phyloP scores from a whole-genome alignment of 2,113 vertebrate genomes.

The Lynx canadensis region DNA sequence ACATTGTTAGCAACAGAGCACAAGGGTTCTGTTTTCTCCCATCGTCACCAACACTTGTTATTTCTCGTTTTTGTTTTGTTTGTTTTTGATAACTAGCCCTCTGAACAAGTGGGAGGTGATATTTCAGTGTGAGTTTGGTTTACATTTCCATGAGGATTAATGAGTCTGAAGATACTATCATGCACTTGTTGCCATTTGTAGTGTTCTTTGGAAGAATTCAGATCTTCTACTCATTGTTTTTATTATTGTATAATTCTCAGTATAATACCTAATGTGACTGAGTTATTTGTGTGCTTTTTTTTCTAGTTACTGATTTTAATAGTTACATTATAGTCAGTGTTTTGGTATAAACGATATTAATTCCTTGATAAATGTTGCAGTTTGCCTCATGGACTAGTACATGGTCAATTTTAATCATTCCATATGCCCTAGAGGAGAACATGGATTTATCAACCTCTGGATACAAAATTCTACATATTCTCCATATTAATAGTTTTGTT shows the following conservation, averaged over 20 bases:
- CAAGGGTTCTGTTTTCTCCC: background rate
- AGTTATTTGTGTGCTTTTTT: background rate
- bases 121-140: background rate
- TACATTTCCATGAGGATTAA: background rate
- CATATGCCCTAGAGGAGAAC: background rate
- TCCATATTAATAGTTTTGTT: background rate
- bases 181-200: background rate
- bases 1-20: background rate
- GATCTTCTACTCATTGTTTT: background rate
- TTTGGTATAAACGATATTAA: background rate
- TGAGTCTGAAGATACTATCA: background rate
- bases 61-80: no score
- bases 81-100: background rate
- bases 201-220: background rate
- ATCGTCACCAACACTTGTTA: background rate
- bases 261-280: background rate
- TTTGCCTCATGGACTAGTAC: background rate
- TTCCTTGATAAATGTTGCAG: background rate
- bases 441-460: background rate
- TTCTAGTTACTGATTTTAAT: background rate
- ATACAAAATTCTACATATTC: background rate
- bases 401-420: background rate
- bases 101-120: background rate
- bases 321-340: background rate
- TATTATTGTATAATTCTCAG: background rate